Evolutionary conservation across 2,113 vertebrate genomes (phyloP).

Genomic region (Vulpes ferrilata): DNA sequence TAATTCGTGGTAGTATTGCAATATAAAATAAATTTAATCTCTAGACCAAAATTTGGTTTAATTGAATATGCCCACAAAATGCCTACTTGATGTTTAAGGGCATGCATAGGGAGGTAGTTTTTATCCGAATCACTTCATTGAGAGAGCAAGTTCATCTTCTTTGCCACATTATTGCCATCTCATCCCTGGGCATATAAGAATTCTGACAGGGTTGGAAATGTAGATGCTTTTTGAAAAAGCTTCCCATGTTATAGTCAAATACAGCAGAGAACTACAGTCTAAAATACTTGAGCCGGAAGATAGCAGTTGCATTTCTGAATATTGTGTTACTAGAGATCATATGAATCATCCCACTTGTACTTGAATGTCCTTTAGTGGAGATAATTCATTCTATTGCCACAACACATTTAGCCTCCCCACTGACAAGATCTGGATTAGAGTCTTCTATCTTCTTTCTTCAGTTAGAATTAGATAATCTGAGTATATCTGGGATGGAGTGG

Average conservation of each 20-base stretch:
- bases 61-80: background rate
- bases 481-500: background rate
- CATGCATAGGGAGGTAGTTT: background rate
- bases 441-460: background rate
- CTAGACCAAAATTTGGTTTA: slow-evolving; percentile 1
- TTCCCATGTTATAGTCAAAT: background rate
- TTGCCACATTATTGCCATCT: background rate
- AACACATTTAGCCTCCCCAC: background rate
- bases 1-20: slow-evolving; percentile 1
- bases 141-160: background rate
- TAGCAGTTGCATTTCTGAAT: background rate
- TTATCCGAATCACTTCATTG: background rate
- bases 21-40: slow-evolving; percentile 32
- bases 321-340: background rate
- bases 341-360: background rate
- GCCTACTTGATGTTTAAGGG: background rate
- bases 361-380: background rate
- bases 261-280: background rate
- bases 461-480: background rate
- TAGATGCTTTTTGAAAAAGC: background rate
- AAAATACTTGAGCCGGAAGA: background rate
- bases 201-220: background rate
- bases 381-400: background rate
- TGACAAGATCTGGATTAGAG: background rate
- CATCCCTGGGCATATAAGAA: background rate